A percentile compares a stretch with the other conserved stretches of the same genome.
phyloP scores from a whole-genome alignment of 2,797 vertebrate genomes.

The Pangasius mekongensis region DNA sequence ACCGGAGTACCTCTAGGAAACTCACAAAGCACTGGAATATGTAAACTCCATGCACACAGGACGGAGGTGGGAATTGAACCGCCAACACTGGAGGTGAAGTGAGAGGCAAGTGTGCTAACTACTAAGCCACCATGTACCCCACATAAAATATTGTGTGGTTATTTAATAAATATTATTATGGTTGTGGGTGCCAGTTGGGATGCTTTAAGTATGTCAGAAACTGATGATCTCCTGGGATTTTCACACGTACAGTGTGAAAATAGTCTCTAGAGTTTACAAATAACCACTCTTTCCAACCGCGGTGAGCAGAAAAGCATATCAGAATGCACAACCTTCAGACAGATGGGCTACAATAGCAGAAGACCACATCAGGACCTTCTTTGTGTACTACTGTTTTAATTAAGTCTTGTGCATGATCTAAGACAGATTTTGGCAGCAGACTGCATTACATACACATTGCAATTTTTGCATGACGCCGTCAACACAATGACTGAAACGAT shows the following conservation, averaged over 20 bases:
- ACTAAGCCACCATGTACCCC: neutral
- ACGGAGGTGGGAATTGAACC: too few relatives aligned
- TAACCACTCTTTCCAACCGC: neutral
- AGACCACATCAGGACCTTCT: neutral
- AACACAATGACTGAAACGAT: neutral
- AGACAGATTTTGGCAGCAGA: neutral
- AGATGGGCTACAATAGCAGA: neutral
- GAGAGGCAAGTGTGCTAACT: too few relatives aligned
- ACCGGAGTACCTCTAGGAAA: too few relatives aligned
- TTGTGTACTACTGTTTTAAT: neutral
- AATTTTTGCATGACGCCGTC: neutral
- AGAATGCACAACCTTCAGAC: neutral
- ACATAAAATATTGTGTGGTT: neutral
- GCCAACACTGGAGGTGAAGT: too few relatives aligned
- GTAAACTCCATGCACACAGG: too few relatives aligned
- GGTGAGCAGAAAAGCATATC: neutral
- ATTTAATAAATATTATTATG: too few relatives aligned
- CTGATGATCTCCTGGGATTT: neutral
- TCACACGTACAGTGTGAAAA: neutral
- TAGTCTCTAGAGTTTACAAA: neutral
- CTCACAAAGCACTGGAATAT: too few relatives aligned
- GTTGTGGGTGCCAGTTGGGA: neutral
- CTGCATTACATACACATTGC: neutral
- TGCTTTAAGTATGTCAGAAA: neutral
- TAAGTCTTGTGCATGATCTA: neutral